phyloP scores from a whole-genome alignment of 1,140 invertebrate genomes.

The Doryteuthis pealeii region DNA sequence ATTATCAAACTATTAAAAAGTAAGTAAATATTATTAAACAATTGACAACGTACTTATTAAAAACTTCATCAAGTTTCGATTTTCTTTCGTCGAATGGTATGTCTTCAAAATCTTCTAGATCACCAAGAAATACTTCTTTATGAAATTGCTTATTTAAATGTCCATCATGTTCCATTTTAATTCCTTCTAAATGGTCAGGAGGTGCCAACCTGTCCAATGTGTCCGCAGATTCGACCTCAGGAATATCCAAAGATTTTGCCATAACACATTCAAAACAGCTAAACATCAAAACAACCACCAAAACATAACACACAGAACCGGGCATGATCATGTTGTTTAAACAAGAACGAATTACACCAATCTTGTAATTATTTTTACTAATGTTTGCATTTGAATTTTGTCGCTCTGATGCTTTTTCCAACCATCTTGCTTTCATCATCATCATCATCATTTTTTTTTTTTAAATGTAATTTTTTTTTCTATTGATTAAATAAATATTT shows the following conservation, averaged over 20 bases:
- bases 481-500: too few relatives aligned
- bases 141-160: conserved; percentile 57
- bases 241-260: neutral
- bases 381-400: too few relatives aligned
- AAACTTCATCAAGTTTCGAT: conserved; percentile 50
- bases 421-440: too few relatives aligned
- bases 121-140: conserved; percentile 57
- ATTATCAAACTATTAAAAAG: too few relatives aligned
- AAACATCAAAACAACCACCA: neutral
- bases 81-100: conserved; percentile 35
- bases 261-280: neutral
- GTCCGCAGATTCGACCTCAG: neutral
- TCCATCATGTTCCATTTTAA: conserved; percentile 58
- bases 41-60: conserved; percentile 34
- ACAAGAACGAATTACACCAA: too few relatives aligned
- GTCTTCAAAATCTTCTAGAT: conserved; percentile 54
- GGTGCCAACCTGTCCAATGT: conserved; percentile 43
- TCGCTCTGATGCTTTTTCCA: too few relatives aligned
- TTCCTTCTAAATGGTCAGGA: conserved; percentile 56
- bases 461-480: too few relatives aligned
- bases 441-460: too few relatives aligned
- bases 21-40: neutral
- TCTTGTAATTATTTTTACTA: too few relatives aligned
- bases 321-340: too few relatives aligned
- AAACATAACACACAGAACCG: neutral